phyloP scores from a whole-genome alignment of 2,113 vertebrate genomes.

The Cheirogaleus medius region DNA sequence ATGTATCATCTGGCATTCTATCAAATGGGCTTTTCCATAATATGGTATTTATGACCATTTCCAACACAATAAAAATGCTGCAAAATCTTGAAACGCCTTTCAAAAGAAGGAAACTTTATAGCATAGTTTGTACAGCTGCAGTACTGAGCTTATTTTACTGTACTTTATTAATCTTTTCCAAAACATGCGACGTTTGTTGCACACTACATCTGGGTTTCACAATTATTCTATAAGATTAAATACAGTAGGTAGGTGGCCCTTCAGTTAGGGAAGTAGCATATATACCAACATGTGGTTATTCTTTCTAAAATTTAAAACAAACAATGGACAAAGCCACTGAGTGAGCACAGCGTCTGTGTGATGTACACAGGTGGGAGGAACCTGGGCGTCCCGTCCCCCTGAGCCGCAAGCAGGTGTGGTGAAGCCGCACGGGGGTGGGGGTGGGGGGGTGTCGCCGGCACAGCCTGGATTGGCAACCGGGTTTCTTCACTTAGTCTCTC shows the following conservation, averaged over 20 bases:
- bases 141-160: background rate
- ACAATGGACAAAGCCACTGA: background rate
- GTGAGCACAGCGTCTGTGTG: background rate
- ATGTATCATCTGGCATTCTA: background rate
- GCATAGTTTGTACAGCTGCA: background rate
- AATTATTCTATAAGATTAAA: background rate
- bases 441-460: too few relatives aligned
- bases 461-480: accelerated
- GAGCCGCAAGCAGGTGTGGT: accelerated
- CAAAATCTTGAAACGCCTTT: slow-evolving; percentile 11
- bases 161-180: background rate
- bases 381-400: background rate
- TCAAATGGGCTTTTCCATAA: background rate
- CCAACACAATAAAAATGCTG: background rate
- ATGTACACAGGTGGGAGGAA: background rate
- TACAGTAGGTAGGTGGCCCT: background rate
- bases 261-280: background rate
- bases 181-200: background rate
- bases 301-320: background rate
- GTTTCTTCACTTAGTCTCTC: background rate
- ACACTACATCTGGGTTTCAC: background rate
- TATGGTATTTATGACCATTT: background rate
- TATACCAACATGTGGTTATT: background rate
- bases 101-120: background rate
- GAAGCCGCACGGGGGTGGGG: too few relatives aligned